These are phyloP conservation scores for Amphipyra berbera DNA, from an alignment of 2,888 invertebrate genomes.

Conservation along the genomic window DNA sequence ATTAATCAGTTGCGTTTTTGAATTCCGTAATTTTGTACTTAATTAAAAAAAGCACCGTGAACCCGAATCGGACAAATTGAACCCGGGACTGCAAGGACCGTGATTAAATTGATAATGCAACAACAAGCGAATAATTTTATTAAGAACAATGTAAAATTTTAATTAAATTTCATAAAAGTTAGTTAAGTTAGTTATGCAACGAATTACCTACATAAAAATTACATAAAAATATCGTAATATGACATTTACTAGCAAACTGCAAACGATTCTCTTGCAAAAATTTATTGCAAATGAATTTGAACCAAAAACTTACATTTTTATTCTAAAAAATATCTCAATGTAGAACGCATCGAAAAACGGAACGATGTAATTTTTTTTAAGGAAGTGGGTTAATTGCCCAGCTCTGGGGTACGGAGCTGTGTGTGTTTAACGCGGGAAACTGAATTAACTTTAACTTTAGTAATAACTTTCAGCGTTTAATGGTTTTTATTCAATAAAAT, in stretches of 20 bases:
- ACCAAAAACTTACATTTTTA: conserved; percentile 10
- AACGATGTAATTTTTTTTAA: conserved; percentile 17
- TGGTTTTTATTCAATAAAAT: background rate
- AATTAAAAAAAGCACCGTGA: no score
- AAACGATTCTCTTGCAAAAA: background rate
- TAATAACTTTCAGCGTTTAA: background rate
- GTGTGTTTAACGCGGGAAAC: background rate
- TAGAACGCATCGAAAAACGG: conserved; percentile 10
- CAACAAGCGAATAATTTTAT: no score
- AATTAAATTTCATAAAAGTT: no score
- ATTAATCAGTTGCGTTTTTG: no score
- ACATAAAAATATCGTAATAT: background rate
- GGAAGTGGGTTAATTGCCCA: conserved; percentile 40
- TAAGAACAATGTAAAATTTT: no score
- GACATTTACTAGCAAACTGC: conserved; percentile 29
- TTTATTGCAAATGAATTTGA: conserved; percentile 7
- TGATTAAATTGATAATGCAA: no score
- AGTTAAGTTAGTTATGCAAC: no score
- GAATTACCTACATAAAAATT: no score
- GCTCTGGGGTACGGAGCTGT: conserved; percentile 1
- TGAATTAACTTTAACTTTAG: background rate
- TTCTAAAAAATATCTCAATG: conserved; percentile 4
- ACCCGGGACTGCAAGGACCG: no score
- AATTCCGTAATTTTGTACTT: no score
- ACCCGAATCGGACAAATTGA: no score